Evolutionary conservation across 92 coral and sea anemone species (phyloP), one percentile per base, ranked within the genome.

Genomic region (Ricordea florida): DNA sequence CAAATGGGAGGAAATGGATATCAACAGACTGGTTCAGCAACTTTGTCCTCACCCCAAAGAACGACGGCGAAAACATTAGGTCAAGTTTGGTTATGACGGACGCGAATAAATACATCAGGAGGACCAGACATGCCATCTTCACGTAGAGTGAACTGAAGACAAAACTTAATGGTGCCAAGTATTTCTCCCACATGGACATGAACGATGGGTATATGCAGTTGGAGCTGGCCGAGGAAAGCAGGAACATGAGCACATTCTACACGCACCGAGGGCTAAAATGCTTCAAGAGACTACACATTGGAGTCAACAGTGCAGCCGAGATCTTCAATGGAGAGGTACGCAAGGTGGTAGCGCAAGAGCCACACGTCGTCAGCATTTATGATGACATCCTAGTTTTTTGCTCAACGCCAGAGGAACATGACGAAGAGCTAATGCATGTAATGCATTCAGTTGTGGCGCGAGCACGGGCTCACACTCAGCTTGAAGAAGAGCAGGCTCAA

Each of bases 1-100:
- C 66, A 59, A 59, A 31, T 59, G 66, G 66, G 66, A 59, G n/a
- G 66, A 59, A 33, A 34, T 43, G 49, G 49, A 43, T 15, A 43
- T 43, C n/a, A 34, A 59, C 66, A 36, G 46, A 9, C 13, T 59
- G 67, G 47, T 35, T 6, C 24, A 60, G 67, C 49, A 51, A 51
- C 16, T 46, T 70, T 10, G 78, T 70, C 52, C 20, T 73, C 21
- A 73, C 72, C 13, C 80, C 80, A n/a, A 58, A 74, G 48, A 44
- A 22, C 4, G 70, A 57, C 22, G 52, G 66, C 3, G 31, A 34
- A 57, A 28, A 43, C 11, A 27, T 74, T 45, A 48, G 63, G 29
- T n/a, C 47, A n/a, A 66, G 47, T 31, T 16, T 73, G n/a, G n/a
- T n/a, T n/a, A n/a, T n/a, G n/a, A n/a, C n/a, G n/a, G n/a, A n/a